Evolutionary conservation across 2,113 vertebrate genomes (phyloP), one percentile per base, ranked within the genome.

Genomic region (Caranx melampygus): DNA sequence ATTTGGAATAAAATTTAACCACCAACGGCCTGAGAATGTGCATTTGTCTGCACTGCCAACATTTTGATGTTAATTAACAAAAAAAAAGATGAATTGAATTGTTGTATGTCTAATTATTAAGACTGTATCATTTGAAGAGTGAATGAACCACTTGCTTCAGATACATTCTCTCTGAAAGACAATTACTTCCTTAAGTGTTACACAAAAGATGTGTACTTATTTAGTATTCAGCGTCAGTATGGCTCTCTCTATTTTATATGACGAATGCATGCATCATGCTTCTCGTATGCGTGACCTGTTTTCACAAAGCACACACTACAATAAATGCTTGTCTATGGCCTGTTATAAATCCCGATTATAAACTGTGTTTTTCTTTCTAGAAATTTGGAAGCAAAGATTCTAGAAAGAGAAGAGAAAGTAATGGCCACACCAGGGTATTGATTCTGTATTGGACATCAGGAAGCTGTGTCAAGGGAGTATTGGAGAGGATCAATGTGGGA

Each of bases 61-160:
- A 37, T n/a, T 67, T 49, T 52, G 13, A 7, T 45, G 57, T 42
- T 42, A 42, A 42, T 42, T 42, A 37, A 37, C 5, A 37, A 37
- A 37, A 54, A 54, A 78, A 63, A 3, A 47, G 57, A 55, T 35
- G 59, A 69, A 59, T 11, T 61, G 45, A 71, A n/a, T 68, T 63
- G 55, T 21, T 58, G 26, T 65, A n/a, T 35, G 52, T 31, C 3
- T 37, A 75, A 49, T 58, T 49, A 52, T 80, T 66, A 78, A 31
- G 18, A 6, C 51, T 13, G 44, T 3, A 1, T 45, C 7, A 16
- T 62, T 62, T 47, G 26, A 55, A 69, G 6, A 60, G 59, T 0
- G 14, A 75, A n/a, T 78, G 82, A 67, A 75, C 75, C 51, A 67
- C 33, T 82, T 72, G 54, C 62, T 72, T 72, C 37, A 69, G 44